A percentile compares a stretch with the other conserved stretches of the same genome.
Conservation (phyloP, 2,888 invertebrate species). For the Polydrusus tereticollis region DNA sequence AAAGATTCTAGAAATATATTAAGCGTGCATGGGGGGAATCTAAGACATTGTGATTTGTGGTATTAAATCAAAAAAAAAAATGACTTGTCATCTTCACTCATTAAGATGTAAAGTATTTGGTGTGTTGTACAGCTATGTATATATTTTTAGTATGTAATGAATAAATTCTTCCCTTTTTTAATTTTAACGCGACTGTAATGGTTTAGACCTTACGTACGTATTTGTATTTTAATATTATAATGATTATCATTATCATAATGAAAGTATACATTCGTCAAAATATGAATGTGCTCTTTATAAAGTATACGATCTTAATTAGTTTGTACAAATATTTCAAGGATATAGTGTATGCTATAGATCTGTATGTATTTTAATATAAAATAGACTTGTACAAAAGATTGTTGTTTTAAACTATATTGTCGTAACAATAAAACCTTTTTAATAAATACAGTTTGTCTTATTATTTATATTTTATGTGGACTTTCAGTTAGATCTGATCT, state of each 20-base stretch:
- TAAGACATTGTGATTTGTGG: not conserved
- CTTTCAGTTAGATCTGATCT: not conserved
- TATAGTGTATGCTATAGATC: constrained; percentile 34
- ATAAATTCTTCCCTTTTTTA: not conserved
- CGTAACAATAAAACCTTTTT: constrained; percentile 30
- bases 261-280: constrained; percentile 46
- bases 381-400: constrained; percentile 29
- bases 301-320: constrained; percentile 47
- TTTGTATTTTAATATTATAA: not conserved
- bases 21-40: no score
- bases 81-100: not conserved
- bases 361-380: constrained; percentile 48
- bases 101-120: constrained; percentile 5
- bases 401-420: constrained; percentile 31
- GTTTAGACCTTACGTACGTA: constrained; percentile 4
- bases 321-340: constrained; percentile 44
- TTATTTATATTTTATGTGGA: not conserved
- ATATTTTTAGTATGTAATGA: not conserved
- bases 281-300: constrained; percentile 48
- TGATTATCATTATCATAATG: not conserved
- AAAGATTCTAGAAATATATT: no score
- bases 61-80: constrained; percentile 5
- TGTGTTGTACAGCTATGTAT: constrained; percentile 11
- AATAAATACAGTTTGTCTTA: constrained; percentile 6
- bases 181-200: constrained; percentile 9